Conservation (phyloP, 2,888 invertebrate genomes). For the Limnephilus rhombicus region DNA sequence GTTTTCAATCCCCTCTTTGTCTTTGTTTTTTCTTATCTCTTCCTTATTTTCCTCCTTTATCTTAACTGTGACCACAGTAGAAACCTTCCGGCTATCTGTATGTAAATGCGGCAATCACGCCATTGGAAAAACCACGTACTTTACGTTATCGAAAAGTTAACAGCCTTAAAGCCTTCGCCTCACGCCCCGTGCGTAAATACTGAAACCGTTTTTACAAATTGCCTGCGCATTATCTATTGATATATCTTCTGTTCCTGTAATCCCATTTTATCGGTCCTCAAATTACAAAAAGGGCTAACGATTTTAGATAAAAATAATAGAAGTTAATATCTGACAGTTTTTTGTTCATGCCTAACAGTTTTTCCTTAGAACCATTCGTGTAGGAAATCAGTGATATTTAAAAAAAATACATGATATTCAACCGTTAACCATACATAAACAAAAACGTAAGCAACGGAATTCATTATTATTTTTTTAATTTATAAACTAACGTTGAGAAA, state of each 20-base stretch:
- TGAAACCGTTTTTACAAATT: neutral
- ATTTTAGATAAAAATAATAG: neutral
- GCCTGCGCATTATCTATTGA: neutral
- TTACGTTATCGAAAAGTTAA: neutral
- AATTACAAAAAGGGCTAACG: neutral
- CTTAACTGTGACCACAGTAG: neutral
- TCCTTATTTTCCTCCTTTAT: neutral
- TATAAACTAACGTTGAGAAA: too few relatives aligned
- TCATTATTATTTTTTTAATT: too few relatives aligned
- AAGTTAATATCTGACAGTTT: neutral
- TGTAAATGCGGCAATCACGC: neutral
- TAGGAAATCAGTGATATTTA: neutral
- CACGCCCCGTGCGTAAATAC: neutral
- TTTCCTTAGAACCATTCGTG: neutral
- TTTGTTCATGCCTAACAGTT: neutral
- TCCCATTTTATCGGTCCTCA: neutral
- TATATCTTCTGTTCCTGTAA: neutral
- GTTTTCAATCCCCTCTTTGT: neutral
- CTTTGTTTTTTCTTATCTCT: neutral
- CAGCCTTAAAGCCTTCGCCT: neutral
- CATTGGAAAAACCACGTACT: conserved; percentile 15
- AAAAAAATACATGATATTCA: neutral
- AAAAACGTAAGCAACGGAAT: too few relatives aligned
- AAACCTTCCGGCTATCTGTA: conserved; percentile 26
- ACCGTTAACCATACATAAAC: too few relatives aligned